phyloP scores from a whole-genome alignment of 2,113 vertebrate species.

The Falco punctatus region DNA sequence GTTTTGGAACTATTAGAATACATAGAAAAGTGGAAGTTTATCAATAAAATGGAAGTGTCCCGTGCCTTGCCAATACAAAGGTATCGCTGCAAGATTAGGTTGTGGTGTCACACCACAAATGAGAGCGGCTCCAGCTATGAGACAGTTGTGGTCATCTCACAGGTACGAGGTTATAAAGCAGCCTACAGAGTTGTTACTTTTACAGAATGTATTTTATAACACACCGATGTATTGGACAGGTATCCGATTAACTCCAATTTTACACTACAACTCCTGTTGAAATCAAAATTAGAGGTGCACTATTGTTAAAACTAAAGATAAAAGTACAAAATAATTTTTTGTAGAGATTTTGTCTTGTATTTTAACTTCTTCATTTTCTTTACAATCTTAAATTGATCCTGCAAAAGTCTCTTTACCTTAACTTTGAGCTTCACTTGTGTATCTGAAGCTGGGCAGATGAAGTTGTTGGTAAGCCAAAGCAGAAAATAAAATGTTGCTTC shows the following conservation, averaged over 20 bases:
- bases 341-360: neutral
- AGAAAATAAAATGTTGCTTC: neutral
- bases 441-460: neutral
- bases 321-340: neutral
- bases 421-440: neutral
- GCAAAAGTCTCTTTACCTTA: neutral
- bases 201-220: neutral
- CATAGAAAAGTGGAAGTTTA: neutral
- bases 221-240: rapidly evolving
- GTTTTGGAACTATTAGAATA: neutral
- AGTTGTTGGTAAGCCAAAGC: neutral
- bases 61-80: neutral
- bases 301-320: neutral
- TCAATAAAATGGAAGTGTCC: neutral
- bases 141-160: neutral
- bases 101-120: neutral
- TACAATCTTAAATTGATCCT: neutral
- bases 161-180: neutral
- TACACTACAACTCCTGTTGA: neutral
- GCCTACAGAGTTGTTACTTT: neutral
- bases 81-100: neutral
- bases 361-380: neutral
- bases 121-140: neutral
- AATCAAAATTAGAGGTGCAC: neutral
- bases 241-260: neutral